Evolutionary conservation across 2,113 vertebrate genomes (phyloP), one percentile per base, ranked within the genome.

Genomic region (Andinoacara biseriatus): DNA sequence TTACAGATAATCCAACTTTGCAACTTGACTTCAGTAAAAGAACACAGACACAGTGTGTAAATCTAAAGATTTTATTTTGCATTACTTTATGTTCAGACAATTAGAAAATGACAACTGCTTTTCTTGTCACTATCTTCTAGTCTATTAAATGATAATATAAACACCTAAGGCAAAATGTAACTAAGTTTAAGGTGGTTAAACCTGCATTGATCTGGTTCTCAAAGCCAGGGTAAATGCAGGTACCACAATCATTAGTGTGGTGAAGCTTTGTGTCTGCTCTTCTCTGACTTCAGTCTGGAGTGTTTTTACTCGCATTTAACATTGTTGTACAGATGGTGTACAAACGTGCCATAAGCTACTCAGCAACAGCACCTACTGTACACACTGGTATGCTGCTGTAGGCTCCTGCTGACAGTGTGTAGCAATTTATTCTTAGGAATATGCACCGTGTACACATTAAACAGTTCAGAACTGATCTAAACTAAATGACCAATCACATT

Each of bases 61-160:
- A 90, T 89, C 92, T 93, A 93, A 89, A 88, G 58, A 87, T 76
- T 93, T 93, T 89, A 92, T 91, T 94, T 90, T 87, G 80, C 89
- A 91, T 90, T 89, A 86, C 75, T 83, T 91, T 81, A 91, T 65
- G 77, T 75, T 89, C 84, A 90, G 89, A 89, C 81, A 90, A 91
- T 87, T 81, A 88, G 76, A 93, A 93, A 90, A 92, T 72, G 58
- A 88, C 81, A 93, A 86, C 22, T 89, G 35, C 22, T 86, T 82
- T 85, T 87, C 81, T 76, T 86, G 83, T 86, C 81, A 76, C 77
- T 62, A 82, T 86, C 79, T 76, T 87, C 89, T 92, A 91, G 65
- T 86, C 93, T 94, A 93, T 82, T 74, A 74, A 81, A 82, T 87
- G 77, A 90, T 93, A 88, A 91, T 88, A 93, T 61, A 92, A 94